Percentiles rank a stretch among this genome's conserved stretches.
Evolutionary conservation across 92 coral and sea anemone species (phyloP).

Genomic region (Pocillopora grandis): DNA sequence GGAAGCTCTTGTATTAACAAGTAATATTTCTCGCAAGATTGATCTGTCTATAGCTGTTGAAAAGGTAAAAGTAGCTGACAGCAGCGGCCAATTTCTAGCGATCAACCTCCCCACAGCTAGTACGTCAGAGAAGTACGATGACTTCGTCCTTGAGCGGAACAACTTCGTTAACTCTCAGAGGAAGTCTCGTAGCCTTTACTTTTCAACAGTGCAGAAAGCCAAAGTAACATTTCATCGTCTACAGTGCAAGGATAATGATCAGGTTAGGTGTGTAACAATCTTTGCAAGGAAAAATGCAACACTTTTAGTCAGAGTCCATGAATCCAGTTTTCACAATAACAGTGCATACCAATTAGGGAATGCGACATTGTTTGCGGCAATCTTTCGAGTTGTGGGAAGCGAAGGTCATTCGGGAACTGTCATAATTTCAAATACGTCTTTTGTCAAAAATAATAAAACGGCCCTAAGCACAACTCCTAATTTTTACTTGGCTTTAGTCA

Average conservation of each 20-base stretch:
- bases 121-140: constrained; percentile 3
- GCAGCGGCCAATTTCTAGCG: neutral
- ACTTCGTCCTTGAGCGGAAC: neutral
- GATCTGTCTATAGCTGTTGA: neutral
- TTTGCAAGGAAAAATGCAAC: neutral
- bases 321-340: constrained; percentile 20
- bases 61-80: neutral
- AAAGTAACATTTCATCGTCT: neutral
- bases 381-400: neutral
- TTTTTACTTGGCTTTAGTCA: neutral
- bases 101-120: constrained; percentile 12
- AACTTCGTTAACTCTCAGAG: neutral
- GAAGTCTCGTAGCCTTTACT: constrained; percentile 1
- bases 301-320: neutral
- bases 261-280: neutral
- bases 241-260: constrained; percentile 8
- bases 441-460: neutral
- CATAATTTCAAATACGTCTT: neutral
- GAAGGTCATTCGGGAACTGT: constrained; percentile 4
- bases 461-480: constrained; percentile 2
- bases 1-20: neutral
- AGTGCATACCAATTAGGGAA: neutral
- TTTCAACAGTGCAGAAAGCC: neutral
- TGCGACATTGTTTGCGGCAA: neutral
- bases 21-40: neutral